These are phyloP conservation scores for Aepyceros melampus DNA, from an alignment of 2,113 vertebrate species.

Conservation along the genomic window DNA sequence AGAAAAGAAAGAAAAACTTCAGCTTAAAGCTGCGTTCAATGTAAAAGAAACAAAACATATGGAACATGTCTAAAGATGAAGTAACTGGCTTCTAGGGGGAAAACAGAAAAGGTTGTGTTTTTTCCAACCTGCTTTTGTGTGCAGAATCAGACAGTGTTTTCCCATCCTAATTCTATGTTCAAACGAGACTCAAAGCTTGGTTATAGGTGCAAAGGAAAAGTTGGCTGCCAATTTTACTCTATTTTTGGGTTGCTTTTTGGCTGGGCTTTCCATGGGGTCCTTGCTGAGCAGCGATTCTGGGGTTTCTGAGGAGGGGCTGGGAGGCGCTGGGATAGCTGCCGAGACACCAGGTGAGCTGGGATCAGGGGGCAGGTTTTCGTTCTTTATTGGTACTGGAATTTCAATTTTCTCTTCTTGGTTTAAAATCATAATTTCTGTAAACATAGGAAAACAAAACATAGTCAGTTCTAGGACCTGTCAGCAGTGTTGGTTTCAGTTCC, in stretches of 20 bases:
- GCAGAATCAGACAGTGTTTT: slow-evolving; percentile 70
- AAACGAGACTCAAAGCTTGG: slow-evolving; percentile 82
- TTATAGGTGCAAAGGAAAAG: slow-evolving; percentile 91
- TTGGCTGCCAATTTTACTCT: slow-evolving; percentile 95
- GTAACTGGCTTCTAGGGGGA: slow-evolving; percentile 48
- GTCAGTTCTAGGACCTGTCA: neutral
- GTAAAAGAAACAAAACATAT: slow-evolving; percentile 65
- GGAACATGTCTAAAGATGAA: slow-evolving; percentile 65
- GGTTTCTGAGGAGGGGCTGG: slow-evolving; percentile 63
- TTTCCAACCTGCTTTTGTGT: slow-evolving; percentile 73
- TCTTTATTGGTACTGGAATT: slow-evolving; percentile 50
- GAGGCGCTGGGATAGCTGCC: slow-evolving; percentile 50
- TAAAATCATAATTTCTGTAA: slow-evolving; percentile 79
- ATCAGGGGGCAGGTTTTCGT: neutral
- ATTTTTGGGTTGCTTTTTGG: slow-evolving; percentile 89
- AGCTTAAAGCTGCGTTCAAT: slow-evolving; percentile 72
- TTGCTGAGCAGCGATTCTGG: slow-evolving; percentile 50
- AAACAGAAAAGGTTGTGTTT: slow-evolving; percentile 69
- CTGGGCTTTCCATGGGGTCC: slow-evolving; percentile 86
- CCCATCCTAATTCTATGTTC: slow-evolving; percentile 65
- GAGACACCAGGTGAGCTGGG: neutral
- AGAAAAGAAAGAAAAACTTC: slow-evolving; percentile 50
- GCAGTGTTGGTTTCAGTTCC: neutral
- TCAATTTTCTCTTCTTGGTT: slow-evolving; percentile 76
- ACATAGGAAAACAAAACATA: slow-evolving; percentile 21